Evolutionary conservation across 2,888 invertebrate genomes (phyloP), one percentile per base, ranked within the genome.

Genomic region (Hemistola chrysoprasaria): DNA sequence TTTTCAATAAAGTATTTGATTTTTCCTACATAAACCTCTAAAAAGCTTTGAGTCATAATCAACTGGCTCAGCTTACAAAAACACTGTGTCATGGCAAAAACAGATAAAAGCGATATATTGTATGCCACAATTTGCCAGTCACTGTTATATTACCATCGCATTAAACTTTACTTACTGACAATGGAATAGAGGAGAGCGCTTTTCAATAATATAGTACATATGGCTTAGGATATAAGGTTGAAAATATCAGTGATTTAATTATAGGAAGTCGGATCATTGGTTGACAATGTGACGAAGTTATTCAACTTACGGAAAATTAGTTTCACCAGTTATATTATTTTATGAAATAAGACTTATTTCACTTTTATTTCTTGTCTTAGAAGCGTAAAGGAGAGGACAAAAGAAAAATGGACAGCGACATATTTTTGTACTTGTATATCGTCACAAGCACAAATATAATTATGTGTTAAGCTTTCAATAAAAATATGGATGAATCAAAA

Each of bases 111-210:
- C 54, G 59, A 57, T 62, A 62, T 53, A 62, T 53, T 56, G 50
- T 59, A 43, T 35, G 23, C 31, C 41, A 49, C 35, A 56, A 56
- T 58, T 52, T 47, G 47, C 56, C 48, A 62, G 64, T 67, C 67
- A 67, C 47, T 44, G 51, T 47, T 56, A 59, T 63, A 64, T 67
- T 63, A 65, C 59, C 50, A 57, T 50, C 56, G 59, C 59, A 63
- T 67, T 65, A 65, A 55, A 62, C 59, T 56, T 56, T 51, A 62
- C 62, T 56, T 51, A 65, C 60, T n/a, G n/a, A n/a, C n/a, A 62
- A 65, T 59, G 45, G 59, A 43, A 54, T 57, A 56, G 29, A 45
- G 51, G 53, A 52, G 53, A 53, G 52, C 56, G 61, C 16, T 53
- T 5, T 23, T 23, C n/a, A n/a, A 26, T 29, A 34, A 28, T 16